phyloP scores from a whole-genome alignment of 2,888 invertebrate species.

The Euzophera pinguis region DNA sequence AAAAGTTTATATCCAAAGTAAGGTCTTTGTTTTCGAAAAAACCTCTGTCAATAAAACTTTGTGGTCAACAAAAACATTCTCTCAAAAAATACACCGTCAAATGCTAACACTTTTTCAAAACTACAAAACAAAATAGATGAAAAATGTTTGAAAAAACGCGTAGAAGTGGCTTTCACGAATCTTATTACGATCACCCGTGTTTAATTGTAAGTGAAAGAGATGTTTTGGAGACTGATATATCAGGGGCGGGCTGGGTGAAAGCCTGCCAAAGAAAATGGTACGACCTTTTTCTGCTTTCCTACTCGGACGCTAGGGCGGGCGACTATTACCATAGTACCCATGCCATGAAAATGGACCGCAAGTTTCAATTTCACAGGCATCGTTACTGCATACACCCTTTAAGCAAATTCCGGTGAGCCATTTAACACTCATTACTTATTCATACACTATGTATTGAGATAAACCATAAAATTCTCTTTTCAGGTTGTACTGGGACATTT shows the following conservation, averaged over 20 bases:
- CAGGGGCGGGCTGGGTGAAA: background rate
- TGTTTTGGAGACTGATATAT: background rate
- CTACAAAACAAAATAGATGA: too few species aligned
- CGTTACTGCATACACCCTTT: background rate
- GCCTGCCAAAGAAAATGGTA: constrained; percentile 17
- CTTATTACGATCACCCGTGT: background rate
- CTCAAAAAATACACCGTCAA: too few species aligned
- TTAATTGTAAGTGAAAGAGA: background rate
- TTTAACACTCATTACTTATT: too few species aligned
- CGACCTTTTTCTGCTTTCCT: constrained; percentile 37
- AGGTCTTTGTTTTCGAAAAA: too few species aligned
- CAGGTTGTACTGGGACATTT: background rate
- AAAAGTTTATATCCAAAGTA: too few species aligned
- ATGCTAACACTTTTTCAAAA: too few species aligned
- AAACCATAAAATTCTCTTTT: background rate
- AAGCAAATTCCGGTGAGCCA: background rate
- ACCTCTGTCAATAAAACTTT: too few species aligned
- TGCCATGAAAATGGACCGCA: constrained; percentile 31
- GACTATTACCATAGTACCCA: constrained; percentile 36
- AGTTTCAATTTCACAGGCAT: background rate
- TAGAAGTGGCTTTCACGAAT: background rate
- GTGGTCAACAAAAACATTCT: too few species aligned
- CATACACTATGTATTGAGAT: too few species aligned
- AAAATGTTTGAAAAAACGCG: background rate
- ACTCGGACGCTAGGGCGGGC: constrained; percentile 27